Conservation (phyloP, 2,113 vertebrate species). For the Aramus guarauna region DNA sequence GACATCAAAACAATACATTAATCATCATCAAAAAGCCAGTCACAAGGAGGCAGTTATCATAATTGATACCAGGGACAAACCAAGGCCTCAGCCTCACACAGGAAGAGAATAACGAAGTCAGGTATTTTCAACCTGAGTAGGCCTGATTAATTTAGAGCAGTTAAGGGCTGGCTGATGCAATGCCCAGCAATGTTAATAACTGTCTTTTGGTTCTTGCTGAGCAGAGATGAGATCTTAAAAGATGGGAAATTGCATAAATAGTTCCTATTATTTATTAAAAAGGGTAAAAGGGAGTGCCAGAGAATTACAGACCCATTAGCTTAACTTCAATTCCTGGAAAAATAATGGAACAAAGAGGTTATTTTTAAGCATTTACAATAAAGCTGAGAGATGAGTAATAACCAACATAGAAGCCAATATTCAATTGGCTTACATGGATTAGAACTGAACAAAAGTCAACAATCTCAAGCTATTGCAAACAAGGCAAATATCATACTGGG, state of each 20-base stretch:
- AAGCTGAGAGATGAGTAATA: neutral
- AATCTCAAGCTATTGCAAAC: neutral
- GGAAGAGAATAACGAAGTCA: neutral
- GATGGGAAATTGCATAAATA: neutral
- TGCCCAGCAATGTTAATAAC: neutral
- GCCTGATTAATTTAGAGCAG: neutral
- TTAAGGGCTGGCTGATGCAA: conserved; percentile 6
- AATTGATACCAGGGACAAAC: conserved; percentile 27
- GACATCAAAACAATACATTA: conserved; percentile 13
- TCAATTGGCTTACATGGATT: neutral
- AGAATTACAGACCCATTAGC: neutral
- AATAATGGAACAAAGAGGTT: neutral
- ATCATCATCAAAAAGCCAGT: neutral
- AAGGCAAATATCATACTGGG: neutral
- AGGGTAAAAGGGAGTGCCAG: neutral
- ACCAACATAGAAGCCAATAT: neutral
- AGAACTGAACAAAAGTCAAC: neutral
- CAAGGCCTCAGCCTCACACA: neutral
- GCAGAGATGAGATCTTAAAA: neutral
- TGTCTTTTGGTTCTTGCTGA: neutral
- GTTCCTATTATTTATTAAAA: neutral
- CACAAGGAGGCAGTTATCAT: neutral
- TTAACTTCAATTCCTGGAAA: conserved; percentile 11
- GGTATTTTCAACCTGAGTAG: neutral
- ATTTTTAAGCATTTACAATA: conserved; percentile 20